These are phyloP conservation scores for Ammodytes marinus DNA, from an alignment of 2,113 vertebrate species.

Conservation along the genomic window DNA sequence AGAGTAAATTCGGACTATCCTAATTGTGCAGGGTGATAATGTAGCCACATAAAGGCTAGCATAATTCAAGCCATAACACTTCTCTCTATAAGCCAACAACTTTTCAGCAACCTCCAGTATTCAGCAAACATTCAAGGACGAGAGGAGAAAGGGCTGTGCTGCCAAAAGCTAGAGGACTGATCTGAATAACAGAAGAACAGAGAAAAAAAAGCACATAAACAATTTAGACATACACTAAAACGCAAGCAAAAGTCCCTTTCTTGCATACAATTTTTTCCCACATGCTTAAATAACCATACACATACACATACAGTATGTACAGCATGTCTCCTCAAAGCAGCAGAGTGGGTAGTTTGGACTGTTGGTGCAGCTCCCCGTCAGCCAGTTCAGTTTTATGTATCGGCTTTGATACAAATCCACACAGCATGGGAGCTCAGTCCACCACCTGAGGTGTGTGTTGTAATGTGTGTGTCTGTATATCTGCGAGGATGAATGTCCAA, in stretches of 20 bases:
- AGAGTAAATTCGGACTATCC: constrained; percentile 53
- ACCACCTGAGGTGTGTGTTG: constrained; percentile 70
- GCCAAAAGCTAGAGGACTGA: constrained; percentile 47
- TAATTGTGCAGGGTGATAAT: constrained; percentile 76
- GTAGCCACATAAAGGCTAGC: constrained; percentile 55
- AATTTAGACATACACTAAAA: constrained; percentile 22
- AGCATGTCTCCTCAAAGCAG: constrained; percentile 31
- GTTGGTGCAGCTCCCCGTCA: constrained; percentile 52
- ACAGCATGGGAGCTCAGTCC: constrained; percentile 71
- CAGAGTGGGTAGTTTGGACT: constrained; percentile 63
- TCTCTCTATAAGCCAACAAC: constrained; percentile 55
- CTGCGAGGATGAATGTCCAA: constrained; percentile 43
- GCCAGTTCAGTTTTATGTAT: constrained; percentile 81
- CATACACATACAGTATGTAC: constrained; percentile 17
- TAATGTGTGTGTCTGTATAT: constrained; percentile 19
- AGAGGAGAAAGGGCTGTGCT: constrained; percentile 5
- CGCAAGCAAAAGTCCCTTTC: constrained; percentile 12
- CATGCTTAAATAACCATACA: constrained; percentile 31
- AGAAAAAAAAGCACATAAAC: constrained; percentile 32
- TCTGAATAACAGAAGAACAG: constrained; percentile 49
- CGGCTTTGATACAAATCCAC: constrained; percentile 78
- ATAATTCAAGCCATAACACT: constrained; percentile 65
- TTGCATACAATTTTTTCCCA: constrained; percentile 45
- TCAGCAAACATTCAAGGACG: constrained; percentile 62
- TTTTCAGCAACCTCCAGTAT: constrained; percentile 67